These are phyloP conservation scores for Campoplex capitator DNA, from an alignment of 2,888 invertebrate genomes.

Conservation along the genomic window DNA sequence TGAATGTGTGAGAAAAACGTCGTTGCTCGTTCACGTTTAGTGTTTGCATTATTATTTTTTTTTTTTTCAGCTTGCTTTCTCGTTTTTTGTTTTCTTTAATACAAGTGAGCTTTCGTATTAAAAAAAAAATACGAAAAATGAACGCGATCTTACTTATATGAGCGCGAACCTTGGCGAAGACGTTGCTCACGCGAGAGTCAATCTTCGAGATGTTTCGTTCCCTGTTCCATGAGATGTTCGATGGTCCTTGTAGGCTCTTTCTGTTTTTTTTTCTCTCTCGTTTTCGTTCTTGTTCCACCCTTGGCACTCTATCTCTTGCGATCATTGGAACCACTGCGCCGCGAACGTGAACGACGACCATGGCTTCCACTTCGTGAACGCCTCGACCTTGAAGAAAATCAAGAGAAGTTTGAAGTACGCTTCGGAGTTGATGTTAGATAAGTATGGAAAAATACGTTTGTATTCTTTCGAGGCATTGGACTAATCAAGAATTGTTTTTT, in stretches of 20 bases:
- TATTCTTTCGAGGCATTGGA: neutral
- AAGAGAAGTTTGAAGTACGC: neutral
- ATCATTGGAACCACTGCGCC: conserved; percentile 83
- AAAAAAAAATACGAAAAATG: conserved; percentile 56
- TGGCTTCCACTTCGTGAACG: conserved; percentile 83
- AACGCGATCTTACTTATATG: conserved; percentile 66
- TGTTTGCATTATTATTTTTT: neutral
- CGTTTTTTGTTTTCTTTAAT: conserved; percentile 22
- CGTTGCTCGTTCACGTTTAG: conserved; percentile 34
- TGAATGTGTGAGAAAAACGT: conserved; percentile 35
- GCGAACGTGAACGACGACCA: conserved; percentile 82
- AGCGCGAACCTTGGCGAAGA: conserved; percentile 57
- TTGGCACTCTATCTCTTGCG: conserved; percentile 80
- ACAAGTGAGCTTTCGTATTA: conserved; percentile 62
- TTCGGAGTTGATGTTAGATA: neutral
- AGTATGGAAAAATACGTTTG: neutral
- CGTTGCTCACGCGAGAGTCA: conserved; percentile 47
- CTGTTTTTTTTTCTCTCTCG: conserved; percentile 75
- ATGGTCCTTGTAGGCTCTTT: conserved; percentile 25
- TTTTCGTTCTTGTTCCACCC: conserved; percentile 74
- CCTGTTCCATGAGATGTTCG: conserved; percentile 39
- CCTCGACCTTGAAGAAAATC: conserved; percentile 78
- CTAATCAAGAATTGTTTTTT: neutral
- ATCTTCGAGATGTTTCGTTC: conserved; percentile 42
- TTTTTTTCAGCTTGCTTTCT: neutral